Base-by-base conservation (phyloP, 2,888 invertebrate species). In the Rhamnusium bicolor region DNA sequence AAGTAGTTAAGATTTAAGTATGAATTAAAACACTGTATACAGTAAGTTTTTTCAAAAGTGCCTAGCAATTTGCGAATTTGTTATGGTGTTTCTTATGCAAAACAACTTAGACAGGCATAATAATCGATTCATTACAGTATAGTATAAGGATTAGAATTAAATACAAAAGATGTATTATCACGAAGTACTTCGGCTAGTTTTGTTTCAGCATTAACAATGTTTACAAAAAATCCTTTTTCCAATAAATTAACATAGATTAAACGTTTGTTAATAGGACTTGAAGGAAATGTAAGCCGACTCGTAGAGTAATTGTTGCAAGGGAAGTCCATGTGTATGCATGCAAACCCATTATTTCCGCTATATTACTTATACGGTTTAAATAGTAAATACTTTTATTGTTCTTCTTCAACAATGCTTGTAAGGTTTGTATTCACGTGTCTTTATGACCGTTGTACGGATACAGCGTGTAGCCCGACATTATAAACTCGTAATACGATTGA, bases 291-390 rank as follows among this genome's bases (percentile, higher is more conserved):
- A 67, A 49, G 51, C 63, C 63, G 63, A 27, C 51, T 51, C 3
- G 49, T 14, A 14, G 67, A 40, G 67, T 40, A 67, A 67, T 67
- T 56, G 56, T 67, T 67, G 56, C 67, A 56, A 53, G 40, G n/a
- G 46, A 18, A 61, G 56, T 46, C n/a, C 72, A 68, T 72, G 72
- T 56, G 72, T 72, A 63, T 24, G 68, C 68, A 72, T 68, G 61
- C 63, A 63, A 63, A 63, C 49, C 63, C 54, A 72, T 72, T 72
- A 72, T 72, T 56, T 72, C 68, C 72, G 72, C 68, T 72, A 62
- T 69, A 69, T 67, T 67, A 67, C 67, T 46, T 56, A 56, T 67
- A 46, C 67, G 67, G 67, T 67, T 67, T 67, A 67, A 56, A 67
- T 56, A 56, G 67, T 56, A 67, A 54, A 67, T 56, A 67, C 54